These are phyloP conservation scores for Nasonia giraulti DNA, from an alignment of 1,140 invertebrate genomes.

Conservation along the genomic window DNA sequence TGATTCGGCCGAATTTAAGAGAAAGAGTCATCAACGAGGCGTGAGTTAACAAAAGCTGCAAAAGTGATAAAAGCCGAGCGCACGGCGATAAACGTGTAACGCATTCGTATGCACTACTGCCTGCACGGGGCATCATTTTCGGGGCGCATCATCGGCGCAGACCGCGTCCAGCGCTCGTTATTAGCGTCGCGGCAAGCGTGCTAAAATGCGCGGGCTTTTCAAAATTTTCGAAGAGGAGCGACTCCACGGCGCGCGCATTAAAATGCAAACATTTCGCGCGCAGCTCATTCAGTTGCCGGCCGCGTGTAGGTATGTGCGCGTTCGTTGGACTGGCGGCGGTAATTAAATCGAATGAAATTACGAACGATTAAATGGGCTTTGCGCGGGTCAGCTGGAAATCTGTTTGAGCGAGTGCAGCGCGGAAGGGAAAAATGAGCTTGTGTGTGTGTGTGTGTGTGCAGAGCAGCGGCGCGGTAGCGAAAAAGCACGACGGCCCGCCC, in stretches of 20 bases:
- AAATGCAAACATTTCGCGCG: constrained; percentile 55
- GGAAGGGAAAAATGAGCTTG: neutral
- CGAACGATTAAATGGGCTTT: constrained; percentile 62
- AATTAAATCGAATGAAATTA: constrained; percentile 72
- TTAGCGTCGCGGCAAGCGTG: constrained; percentile 54
- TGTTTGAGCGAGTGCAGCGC: constrained; percentile 45
- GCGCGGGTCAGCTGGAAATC: constrained; percentile 46
- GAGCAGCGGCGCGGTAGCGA: constrained; percentile 41
- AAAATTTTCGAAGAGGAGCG: neutral
- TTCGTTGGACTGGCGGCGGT: constrained; percentile 46
- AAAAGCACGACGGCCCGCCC: constrained; percentile 10
- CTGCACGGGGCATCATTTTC: constrained; percentile 48
- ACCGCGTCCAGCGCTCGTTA: constrained; percentile 40
- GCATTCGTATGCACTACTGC: neutral
- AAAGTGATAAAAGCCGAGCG: constrained; percentile 26
- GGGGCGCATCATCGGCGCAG: constrained; percentile 57
- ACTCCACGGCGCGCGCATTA: neutral
- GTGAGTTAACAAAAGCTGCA: constrained; percentile 35
- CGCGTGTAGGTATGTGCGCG: neutral
- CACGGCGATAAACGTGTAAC: neutral
- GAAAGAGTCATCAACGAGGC: neutral
- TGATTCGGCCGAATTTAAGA: neutral
- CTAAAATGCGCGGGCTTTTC: neutral
- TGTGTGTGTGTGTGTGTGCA: too few species aligned
- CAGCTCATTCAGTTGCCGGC: constrained; percentile 48